phyloP scores from a whole-genome alignment of 92 coral and sea anemone genomes.

The Anthopleura xanthogrammica region DNA sequence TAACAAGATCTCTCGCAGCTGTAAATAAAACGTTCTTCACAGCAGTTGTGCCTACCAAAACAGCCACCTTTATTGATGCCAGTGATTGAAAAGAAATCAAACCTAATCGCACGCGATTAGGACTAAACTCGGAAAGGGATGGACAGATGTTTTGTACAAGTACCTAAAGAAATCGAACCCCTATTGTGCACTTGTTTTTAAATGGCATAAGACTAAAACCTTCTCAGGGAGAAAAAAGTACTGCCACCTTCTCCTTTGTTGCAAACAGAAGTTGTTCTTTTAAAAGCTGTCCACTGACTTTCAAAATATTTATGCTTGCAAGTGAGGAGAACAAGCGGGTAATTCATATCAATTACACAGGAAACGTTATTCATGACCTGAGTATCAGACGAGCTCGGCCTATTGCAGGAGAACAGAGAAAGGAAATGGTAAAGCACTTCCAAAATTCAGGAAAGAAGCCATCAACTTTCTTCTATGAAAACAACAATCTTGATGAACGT shows the following conservation, averaged over 20 bases:
- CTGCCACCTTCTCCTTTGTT: slow-evolving; percentile 10
- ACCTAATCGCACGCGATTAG: neutral
- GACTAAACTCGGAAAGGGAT: slow-evolving; percentile 1
- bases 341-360: neutral
- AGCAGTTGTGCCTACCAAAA: neutral
- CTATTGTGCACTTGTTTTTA: slow-evolving; percentile 27
- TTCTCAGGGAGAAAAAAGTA: neutral
- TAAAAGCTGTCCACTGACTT: slow-evolving; percentile 14
- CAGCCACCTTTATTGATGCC: neutral
- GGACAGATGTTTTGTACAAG: slow-evolving; percentile 33
- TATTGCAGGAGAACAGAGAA: slow-evolving; percentile 4
- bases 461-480: slow-evolving; percentile 10
- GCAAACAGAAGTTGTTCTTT: slow-evolving; percentile 20
- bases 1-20: neutral
- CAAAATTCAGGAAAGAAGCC: slow-evolving; percentile 16
- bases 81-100: slow-evolving; percentile 10
- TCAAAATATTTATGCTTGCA: slow-evolving; percentile 12
- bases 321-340: slow-evolving; percentile 18
- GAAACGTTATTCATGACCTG: slow-evolving; percentile 12
- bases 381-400: slow-evolving; percentile 9
- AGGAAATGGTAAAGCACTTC: neutral
- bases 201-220: slow-evolving; percentile 20
- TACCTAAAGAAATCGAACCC: slow-evolving; percentile 23
- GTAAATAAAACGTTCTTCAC: neutral
- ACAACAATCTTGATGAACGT: slow-evolving; percentile 1